Evolutionary conservation across 2,888 invertebrate genomes (phyloP).

Genomic region (Hofmannophila pseudospretella): DNA sequence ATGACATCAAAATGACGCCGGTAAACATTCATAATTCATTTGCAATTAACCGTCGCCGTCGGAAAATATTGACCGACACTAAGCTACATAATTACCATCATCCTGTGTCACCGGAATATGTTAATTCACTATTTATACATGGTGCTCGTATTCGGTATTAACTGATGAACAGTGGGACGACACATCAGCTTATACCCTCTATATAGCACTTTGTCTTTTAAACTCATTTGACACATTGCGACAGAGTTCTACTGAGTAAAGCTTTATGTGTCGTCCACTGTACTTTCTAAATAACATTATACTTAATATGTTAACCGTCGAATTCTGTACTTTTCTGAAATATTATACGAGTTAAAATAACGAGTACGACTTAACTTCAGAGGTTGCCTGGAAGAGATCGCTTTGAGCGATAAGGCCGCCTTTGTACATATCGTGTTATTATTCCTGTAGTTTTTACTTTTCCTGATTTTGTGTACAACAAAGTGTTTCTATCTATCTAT

Average conservation of each 20-base stretch:
- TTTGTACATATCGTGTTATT: too few relatives aligned
- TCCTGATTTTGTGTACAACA: too few relatives aligned
- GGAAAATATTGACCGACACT: constrained; percentile 31
- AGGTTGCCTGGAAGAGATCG: too few relatives aligned
- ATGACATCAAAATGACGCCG: constrained; percentile 44
- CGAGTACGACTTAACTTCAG: too few relatives aligned
- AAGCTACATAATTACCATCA: constrained; percentile 26
- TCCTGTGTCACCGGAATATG: constrained; percentile 15
- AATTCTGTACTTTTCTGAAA: not conserved
- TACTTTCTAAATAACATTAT: not conserved
- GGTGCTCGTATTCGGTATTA: not conserved
- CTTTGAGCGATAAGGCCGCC: too few relatives aligned
- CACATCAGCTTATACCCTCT: not conserved
- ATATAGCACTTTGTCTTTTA: not conserved
- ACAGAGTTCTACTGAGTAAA: too few relatives aligned
- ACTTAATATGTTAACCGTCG: not conserved
- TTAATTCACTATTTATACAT: constrained; percentile 5
- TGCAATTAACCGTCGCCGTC: constrained; percentile 49
- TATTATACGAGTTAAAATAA: not conserved
- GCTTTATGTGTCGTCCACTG: not conserved
- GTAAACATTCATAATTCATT: constrained; percentile 67
- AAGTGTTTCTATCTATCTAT: too few relatives aligned
- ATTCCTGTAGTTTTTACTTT: too few relatives aligned
- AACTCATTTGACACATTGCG: too few relatives aligned
- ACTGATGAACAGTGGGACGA: not conserved